Evolutionary conservation across 2,888 invertebrate species (phyloP).

Genomic region (Sarcophaga carnaria): DNA sequence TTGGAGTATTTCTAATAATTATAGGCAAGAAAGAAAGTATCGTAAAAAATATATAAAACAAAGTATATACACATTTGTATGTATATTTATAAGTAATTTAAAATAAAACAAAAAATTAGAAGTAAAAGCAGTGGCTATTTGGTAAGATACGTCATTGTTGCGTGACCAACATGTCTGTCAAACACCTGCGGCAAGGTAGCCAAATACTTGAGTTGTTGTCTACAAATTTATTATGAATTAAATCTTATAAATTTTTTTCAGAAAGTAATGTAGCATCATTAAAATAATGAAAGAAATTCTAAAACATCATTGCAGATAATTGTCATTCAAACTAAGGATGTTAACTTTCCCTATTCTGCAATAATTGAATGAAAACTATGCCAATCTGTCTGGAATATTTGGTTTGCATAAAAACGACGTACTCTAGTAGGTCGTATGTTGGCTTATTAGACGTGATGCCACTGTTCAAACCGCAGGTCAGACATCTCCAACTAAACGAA

Average conservation of each 20-base stretch:
- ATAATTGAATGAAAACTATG: too few species aligned
- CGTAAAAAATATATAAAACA: background rate
- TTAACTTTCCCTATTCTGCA: too few species aligned
- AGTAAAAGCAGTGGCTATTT: slow-evolving; percentile 3
- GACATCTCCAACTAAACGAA: too few species aligned
- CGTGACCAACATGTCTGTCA: background rate
- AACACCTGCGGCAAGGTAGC: slow-evolving; percentile 18
- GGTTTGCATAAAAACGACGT: too few species aligned
- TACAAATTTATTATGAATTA: background rate
- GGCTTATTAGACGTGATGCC: too few species aligned
- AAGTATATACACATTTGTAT: background rate
- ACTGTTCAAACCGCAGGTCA: too few species aligned
- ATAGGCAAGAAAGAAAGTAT: background rate
- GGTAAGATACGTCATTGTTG: slow-evolving; percentile 4
- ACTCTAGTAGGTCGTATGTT: too few species aligned
- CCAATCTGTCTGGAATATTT: too few species aligned
- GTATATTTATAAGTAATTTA: background rate
- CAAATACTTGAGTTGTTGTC: background rate
- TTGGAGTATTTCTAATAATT: slow-evolving; percentile 29
- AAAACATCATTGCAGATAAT: background rate
- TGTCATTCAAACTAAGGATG: too few species aligned
- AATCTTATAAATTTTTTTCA: background rate
- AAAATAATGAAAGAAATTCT: background rate
- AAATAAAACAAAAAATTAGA: background rate
- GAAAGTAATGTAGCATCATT: background rate